A percentile compares a stretch with the other conserved stretches of the same genome.
Conservation (phyloP, 1,140 invertebrate genomes). For the Drosophila subpulchrella region DNA sequence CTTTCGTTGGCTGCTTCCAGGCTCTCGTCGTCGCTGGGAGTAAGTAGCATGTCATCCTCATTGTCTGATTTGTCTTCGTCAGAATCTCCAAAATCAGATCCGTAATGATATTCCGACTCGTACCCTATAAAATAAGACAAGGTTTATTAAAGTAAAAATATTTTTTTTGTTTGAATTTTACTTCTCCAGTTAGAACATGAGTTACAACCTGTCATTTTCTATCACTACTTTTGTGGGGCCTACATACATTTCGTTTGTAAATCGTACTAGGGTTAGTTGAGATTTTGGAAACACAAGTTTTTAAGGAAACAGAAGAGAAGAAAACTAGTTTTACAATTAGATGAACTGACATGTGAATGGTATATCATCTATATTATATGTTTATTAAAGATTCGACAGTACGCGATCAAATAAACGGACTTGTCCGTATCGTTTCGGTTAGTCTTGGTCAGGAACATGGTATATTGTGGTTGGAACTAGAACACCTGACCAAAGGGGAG, state of each 20-base stretch:
- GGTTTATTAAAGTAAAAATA: background rate
- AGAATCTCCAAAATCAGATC: conserved; percentile 94
- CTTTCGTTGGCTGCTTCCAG: conserved; percentile 89
- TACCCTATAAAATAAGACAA: conserved; percentile 86
- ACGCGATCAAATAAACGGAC: no score
- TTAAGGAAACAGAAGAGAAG: no score
- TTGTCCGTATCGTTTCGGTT: no score
- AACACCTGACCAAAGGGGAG: no score
- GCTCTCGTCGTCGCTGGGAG: conserved; percentile 88
- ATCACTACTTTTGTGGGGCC: background rate
- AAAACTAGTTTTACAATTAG: no score
- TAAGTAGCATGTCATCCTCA: conserved; percentile 88
- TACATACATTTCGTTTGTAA: background rate
- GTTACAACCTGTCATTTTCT: conserved; percentile 38
- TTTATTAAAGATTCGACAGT: no score
- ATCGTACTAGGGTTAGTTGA: background rate
- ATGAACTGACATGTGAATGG: no score
- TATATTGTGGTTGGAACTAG: no score
- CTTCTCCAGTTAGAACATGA: conserved; percentile 35
- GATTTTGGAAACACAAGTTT: no score
- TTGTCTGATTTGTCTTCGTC: conserved; percentile 91
- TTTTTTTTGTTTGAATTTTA: conserved; percentile 33
- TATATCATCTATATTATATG: no score
- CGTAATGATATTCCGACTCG: conserved; percentile 95
- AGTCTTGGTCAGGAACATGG: no score